Evolutionary conservation across 2,888 invertebrate species (phyloP).

Genomic region (Cataglyphis cursor): DNA sequence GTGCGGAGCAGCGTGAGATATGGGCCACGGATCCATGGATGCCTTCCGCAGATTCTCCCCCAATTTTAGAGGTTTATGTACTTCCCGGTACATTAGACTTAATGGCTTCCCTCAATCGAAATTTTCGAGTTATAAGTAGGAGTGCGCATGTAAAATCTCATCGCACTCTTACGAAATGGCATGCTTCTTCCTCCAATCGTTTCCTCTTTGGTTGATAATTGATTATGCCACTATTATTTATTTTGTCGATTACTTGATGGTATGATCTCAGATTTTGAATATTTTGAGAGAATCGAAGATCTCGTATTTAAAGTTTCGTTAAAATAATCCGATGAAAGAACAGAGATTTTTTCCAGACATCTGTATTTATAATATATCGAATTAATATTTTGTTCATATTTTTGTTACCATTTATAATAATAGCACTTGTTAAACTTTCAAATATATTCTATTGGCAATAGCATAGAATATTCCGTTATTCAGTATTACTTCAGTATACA

Average conservation of each 20-base stretch:
- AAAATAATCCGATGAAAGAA: not conserved
- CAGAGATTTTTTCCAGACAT: not conserved
- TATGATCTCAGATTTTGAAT: conserved; percentile 28
- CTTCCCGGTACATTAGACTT: conserved; percentile 66
- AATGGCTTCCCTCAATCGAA: conserved; percentile 49
- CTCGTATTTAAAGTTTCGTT: not conserved
- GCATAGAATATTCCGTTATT: conserved; percentile 17
- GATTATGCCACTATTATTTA: conserved; percentile 30
- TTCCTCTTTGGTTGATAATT: not conserved
- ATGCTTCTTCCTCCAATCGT: not conserved
- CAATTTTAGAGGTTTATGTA: conserved; percentile 59
- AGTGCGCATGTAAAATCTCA: conserved; percentile 3
- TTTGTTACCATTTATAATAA: conserved; percentile 10
- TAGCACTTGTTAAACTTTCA: not conserved
- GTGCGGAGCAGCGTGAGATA: conserved; percentile 57
- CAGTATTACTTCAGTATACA: conserved; percentile 21
- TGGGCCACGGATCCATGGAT: conserved; percentile 40
- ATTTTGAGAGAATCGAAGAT: not conserved
- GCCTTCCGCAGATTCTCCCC: conserved; percentile 35
- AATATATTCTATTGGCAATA: conserved; percentile 11
- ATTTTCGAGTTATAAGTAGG: conserved; percentile 34
- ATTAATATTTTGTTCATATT: conserved; percentile 1
- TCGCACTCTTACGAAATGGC: not conserved
- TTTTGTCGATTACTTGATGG: conserved; percentile 41
- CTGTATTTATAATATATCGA: not conserved